These are phyloP conservation scores for Luscinia megarhynchos DNA, from an alignment of 2,797 vertebrate species.

Conservation along the genomic window DNA sequence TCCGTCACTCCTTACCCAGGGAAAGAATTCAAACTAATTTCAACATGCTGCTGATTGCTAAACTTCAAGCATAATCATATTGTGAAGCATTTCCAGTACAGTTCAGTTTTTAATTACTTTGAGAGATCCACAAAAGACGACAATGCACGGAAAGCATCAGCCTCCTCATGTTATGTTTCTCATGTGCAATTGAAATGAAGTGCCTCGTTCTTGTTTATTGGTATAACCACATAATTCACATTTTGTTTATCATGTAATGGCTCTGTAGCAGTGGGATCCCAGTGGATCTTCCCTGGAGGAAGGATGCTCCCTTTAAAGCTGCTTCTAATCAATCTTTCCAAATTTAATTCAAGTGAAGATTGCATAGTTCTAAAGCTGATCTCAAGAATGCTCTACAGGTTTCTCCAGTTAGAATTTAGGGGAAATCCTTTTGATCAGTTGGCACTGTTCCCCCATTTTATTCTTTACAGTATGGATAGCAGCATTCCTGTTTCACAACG, in stretches of 20 bases:
- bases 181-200: neutral
- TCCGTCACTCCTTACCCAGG: neutral
- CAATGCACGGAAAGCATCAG: neutral
- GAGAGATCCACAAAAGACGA: neutral
- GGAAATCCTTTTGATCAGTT: neutral
- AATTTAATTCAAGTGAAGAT: neutral
- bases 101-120: neutral
- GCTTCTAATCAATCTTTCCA: neutral
- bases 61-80: neutral
- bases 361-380: neutral
- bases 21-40: neutral
- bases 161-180: neutral
- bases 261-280: neutral
- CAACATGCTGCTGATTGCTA: neutral
- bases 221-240: neutral
- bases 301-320: neutral
- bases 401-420: neutral
- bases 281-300: neutral
- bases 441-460: neutral
- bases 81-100: neutral
- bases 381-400: neutral
- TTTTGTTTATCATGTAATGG: neutral
- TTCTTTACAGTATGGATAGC: neutral
- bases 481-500: neutral
- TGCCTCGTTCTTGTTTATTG: neutral